Percentiles rank a stretch among this genome's conserved stretches.
Evolutionary conservation across 2,113 vertebrate species (phyloP).

Genomic region (Anguilla japonica): DNA sequence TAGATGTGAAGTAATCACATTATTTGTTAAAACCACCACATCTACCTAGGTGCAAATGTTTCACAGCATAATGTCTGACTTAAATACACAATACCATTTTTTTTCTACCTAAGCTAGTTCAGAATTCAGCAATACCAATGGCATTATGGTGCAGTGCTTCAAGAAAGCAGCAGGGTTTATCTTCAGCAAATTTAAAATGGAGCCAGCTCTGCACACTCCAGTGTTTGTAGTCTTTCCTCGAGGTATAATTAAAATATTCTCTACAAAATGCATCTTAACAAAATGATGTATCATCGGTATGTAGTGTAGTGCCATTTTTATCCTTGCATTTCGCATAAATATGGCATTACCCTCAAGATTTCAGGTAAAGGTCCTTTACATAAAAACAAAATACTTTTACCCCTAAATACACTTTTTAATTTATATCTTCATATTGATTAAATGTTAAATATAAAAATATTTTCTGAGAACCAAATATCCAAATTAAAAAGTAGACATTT

Average conservation of each 20-base stretch:
- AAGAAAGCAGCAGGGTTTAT: slow-evolving; percentile 1
- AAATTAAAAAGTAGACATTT: too few species aligned
- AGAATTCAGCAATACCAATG: slow-evolving; percentile 8
- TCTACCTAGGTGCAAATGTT: slow-evolving; percentile 5
- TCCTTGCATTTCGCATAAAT: neutral
- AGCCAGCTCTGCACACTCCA: neutral
- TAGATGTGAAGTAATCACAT: neutral
- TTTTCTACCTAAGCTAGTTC: neutral
- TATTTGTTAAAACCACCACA: neutral
- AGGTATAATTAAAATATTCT: neutral
- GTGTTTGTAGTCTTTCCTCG: neutral
- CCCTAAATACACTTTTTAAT: too few species aligned
- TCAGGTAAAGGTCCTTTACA: too few species aligned
- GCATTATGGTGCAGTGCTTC: neutral
- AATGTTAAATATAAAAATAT: too few species aligned
- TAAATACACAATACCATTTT: slow-evolving; percentile 1
- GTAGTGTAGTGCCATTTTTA: neutral
- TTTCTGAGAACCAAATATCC: too few species aligned
- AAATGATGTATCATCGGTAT: neutral
- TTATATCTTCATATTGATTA: too few species aligned
- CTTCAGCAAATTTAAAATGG: neutral
- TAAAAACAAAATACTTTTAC: too few species aligned
- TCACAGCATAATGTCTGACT: neutral
- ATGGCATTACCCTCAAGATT: too few species aligned
- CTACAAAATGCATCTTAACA: neutral